Evolutionary conservation across 2,113 vertebrate genomes (phyloP).

Genomic region (Cyanistes caeruleus): DNA sequence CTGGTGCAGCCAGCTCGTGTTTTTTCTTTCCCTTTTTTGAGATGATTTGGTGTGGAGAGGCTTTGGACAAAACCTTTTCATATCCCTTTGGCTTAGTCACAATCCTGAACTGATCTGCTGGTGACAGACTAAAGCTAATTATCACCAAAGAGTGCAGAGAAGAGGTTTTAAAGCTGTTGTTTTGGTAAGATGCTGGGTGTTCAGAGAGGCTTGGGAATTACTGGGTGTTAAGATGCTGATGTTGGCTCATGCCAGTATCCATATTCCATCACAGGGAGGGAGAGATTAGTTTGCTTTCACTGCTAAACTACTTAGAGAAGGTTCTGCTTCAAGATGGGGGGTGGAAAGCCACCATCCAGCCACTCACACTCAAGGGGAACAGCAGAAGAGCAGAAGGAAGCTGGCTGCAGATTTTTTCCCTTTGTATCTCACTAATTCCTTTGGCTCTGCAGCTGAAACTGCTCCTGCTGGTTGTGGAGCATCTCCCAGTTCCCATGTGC

Average conservation of each 20-base stretch:
- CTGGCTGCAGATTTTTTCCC: not conserved
- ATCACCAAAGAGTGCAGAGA: not conserved
- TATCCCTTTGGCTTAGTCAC: not conserved
- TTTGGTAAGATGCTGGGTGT: not conserved
- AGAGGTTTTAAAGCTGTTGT: not conserved
- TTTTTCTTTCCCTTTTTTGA: not conserved
- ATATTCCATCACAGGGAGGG: not conserved
- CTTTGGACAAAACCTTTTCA: not conserved
- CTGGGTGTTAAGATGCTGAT: not conserved
- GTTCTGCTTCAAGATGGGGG: not conserved
- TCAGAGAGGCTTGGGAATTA: not conserved
- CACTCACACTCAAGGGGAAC: not conserved
- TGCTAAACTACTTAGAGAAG: not conserved
- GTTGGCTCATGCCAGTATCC: not conserved
- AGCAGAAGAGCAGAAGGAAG: not conserved
- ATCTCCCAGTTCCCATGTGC: rapidly evolving
- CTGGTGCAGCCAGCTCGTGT: not conserved
- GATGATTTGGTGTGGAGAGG: not conserved
- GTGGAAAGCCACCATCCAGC: not conserved
- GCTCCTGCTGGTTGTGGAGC: not conserved
- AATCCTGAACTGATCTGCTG: not conserved
- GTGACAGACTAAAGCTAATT: not conserved
- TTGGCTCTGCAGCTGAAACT: not conserved
- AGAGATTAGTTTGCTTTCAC: not conserved
- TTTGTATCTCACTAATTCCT: not conserved